phyloP scores from a whole-genome alignment of 2,113 vertebrate genomes.

The Melozone crissalis region DNA sequence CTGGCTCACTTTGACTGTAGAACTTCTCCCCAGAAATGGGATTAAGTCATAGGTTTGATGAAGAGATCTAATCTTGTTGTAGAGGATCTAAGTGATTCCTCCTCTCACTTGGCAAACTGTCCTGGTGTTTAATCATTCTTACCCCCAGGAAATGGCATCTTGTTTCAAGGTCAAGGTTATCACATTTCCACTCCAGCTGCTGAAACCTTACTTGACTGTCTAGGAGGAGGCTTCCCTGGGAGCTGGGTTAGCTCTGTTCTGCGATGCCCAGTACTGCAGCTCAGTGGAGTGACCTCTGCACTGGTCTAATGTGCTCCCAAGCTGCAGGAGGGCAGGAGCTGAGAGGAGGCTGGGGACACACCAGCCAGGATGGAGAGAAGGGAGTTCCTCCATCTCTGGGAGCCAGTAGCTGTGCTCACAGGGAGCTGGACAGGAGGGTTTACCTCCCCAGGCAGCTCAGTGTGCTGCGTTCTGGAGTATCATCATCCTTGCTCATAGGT shows the following conservation, averaged over 20 bases:
- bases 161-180: conserved; percentile 47
- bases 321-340: neutral
- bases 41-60: conserved; percentile 46
- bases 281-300: neutral
- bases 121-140: conserved; percentile 28
- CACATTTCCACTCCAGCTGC: conserved; percentile 5
- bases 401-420: neutral
- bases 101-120: conserved; percentile 44
- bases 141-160: conserved; percentile 9
- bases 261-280: neutral
- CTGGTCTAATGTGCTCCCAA: neutral
- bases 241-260: neutral
- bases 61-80: conserved; percentile 32
- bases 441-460: neutral
- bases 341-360: neutral
- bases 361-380: neutral
- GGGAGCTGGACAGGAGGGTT: neutral
- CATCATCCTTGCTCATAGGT: neutral
- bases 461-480: neutral
- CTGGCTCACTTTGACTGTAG: neutral
- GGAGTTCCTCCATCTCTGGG: neutral
- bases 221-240: neutral
- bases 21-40: conserved; percentile 31
- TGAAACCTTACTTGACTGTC: neutral
- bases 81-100: conserved; percentile 36